Conservation (phyloP, 2,113 vertebrate genomes). For the Lepidothrix coronata region DNA sequence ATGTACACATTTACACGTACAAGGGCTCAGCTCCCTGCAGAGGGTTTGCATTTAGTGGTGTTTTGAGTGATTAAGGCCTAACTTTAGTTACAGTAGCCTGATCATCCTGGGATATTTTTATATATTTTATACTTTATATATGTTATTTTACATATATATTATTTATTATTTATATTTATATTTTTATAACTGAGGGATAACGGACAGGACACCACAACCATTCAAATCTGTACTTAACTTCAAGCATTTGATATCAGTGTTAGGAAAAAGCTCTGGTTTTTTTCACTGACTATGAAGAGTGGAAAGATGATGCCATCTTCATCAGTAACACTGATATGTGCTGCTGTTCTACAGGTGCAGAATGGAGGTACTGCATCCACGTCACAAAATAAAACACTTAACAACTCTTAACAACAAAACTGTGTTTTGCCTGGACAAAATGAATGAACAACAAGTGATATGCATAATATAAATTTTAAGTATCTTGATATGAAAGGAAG, state of each 20-base stretch:
- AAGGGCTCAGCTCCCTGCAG: not conserved
- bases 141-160: too few relatives aligned
- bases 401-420: fast-evolving
- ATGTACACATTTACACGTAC: not conserved
- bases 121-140: too few relatives aligned
- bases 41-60: not conserved
- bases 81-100: not conserved
- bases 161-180: too few relatives aligned
- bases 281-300: not conserved
- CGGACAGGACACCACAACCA: fast-evolving
- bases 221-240: not conserved
- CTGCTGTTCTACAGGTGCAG: fast-evolving
- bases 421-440: not conserved
- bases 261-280: not conserved
- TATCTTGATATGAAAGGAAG: not conserved
- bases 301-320: not conserved
- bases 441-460: not conserved
- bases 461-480: not conserved
- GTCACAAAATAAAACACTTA: not conserved
- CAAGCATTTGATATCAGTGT: not conserved
- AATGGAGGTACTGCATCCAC: not conserved
- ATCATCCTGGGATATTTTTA: fast-evolving
- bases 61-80: not conserved
- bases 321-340: not conserved
- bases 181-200: not conserved